Evolutionary conservation across 2,113 vertebrate species (phyloP).

Genomic region (Tapirus terrestris): DNA sequence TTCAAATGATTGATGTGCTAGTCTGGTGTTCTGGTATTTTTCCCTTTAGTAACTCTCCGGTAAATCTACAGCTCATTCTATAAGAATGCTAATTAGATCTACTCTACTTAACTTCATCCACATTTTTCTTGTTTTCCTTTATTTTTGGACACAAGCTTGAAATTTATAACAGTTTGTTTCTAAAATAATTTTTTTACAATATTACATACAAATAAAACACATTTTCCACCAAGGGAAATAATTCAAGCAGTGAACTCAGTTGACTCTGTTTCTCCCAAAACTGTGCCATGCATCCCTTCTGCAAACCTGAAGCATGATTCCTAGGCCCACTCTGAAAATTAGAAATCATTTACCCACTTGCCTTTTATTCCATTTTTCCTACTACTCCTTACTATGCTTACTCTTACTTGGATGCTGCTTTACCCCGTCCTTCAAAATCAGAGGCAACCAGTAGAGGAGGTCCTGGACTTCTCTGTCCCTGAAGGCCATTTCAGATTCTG

Average conservation of each 20-base stretch:
- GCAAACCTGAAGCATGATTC: neutral
- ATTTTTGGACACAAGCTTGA: slow-evolving; percentile 36
- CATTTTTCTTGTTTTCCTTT: slow-evolving; percentile 52
- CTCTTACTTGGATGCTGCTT: neutral
- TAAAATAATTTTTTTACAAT: slow-evolving; percentile 53
- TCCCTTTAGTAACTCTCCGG: slow-evolving; percentile 50
- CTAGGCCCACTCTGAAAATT: neutral
- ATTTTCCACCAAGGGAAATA: slow-evolving; percentile 22
- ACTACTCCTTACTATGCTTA: neutral
- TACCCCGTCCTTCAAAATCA: neutral
- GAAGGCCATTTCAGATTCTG: neutral
- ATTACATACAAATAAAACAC: slow-evolving; percentile 61
- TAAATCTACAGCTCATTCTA: slow-evolving; percentile 67
- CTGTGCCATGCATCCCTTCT: neutral
- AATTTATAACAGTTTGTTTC: slow-evolving; percentile 27
- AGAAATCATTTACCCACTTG: neutral
- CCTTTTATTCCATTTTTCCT: neutral
- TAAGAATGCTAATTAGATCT: slow-evolving; percentile 75
- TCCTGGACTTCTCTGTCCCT: neutral
- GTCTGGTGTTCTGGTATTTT: slow-evolving; percentile 70
- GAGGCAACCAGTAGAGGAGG: neutral
- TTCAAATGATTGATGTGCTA: slow-evolving; percentile 71
- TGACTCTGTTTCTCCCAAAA: neutral
- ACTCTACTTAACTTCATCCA: slow-evolving; percentile 53
- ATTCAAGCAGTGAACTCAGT: slow-evolving; percentile 26